These are phyloP conservation scores for Drosophila watanabei DNA, from an alignment of 1,140 invertebrate genomes.

Conservation along the genomic window DNA sequence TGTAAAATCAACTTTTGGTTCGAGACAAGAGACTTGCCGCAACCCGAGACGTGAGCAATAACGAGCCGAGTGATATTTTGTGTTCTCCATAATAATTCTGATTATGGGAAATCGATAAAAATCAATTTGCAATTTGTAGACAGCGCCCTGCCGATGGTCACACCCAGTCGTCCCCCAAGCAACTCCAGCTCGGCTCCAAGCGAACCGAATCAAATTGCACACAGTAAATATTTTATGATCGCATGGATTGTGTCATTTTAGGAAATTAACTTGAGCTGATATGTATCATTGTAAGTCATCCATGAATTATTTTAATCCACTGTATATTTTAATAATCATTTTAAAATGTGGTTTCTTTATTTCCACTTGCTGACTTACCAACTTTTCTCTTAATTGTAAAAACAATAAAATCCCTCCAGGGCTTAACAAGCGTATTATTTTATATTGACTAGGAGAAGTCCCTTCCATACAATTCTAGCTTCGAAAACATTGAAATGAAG, in stretches of 20 bases:
- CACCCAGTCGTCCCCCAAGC: conserved; percentile 48
- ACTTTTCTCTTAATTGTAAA: too few relatives aligned
- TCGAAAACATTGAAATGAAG: too few relatives aligned
- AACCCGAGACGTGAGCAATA: conserved; percentile 74
- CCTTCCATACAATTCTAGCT: too few relatives aligned
- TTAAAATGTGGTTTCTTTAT: too few relatives aligned
- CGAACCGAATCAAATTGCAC: conserved; percentile 18
- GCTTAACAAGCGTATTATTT: too few relatives aligned
- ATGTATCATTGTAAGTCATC: background rate
- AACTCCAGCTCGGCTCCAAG: conserved; percentile 12
- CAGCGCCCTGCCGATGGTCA: conserved; percentile 49
- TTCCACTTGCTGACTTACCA: too few relatives aligned
- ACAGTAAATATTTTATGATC: conserved; percentile 13
- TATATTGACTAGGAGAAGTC: background rate
- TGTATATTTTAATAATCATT: background rate
- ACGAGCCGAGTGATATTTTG: conserved; percentile 75
- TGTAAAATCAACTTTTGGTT: conserved; percentile 82
- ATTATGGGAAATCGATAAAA: conserved; percentile 80
- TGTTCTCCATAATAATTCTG: conserved; percentile 76
- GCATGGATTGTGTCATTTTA: background rate
- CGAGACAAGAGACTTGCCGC: conserved; percentile 50
- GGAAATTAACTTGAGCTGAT: background rate
- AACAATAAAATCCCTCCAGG: too few relatives aligned
- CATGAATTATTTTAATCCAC: background rate
- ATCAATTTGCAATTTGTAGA: conserved; percentile 82